These are phyloP conservation scores for Prionailurus viverrinus DNA, from an alignment of 2,113 vertebrate species.

Conservation along the genomic window DNA sequence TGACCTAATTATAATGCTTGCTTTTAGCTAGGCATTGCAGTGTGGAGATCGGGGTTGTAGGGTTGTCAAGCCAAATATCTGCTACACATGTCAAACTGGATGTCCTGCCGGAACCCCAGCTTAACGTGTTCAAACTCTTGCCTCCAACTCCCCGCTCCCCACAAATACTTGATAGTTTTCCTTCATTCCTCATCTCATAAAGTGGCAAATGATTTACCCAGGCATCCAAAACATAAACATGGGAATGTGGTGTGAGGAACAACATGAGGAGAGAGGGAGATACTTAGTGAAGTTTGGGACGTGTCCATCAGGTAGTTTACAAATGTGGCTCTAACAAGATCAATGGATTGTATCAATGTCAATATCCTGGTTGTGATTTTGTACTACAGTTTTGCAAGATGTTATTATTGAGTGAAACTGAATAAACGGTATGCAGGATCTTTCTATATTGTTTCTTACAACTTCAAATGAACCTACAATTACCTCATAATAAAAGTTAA, in stretches of 20 bases:
- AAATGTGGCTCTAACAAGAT: background rate
- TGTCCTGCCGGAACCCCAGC: background rate
- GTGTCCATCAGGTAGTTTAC: background rate
- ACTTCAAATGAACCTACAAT: background rate
- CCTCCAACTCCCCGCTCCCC: background rate
- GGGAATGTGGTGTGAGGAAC: background rate
- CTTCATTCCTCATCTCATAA: background rate
- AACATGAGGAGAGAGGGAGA: background rate
- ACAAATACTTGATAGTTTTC: background rate
- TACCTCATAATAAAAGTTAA: background rate
- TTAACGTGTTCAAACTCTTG: background rate
- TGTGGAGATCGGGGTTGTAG: background rate
- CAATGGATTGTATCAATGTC: background rate
- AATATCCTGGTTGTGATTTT: background rate
- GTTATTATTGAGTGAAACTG: background rate
- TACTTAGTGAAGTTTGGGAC: background rate
- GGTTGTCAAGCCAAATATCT: background rate
- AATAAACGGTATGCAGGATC: background rate
- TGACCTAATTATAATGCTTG: conserved; percentile 21
- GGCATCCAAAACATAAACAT: background rate
- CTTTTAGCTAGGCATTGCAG: conserved; percentile 9
- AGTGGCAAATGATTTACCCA: background rate
- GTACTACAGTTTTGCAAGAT: background rate
- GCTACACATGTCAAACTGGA: background rate
- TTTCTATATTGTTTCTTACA: background rate